Conservation (phyloP, 2,797 vertebrate genomes). For the Dicrostonyx torquatus region DNA sequence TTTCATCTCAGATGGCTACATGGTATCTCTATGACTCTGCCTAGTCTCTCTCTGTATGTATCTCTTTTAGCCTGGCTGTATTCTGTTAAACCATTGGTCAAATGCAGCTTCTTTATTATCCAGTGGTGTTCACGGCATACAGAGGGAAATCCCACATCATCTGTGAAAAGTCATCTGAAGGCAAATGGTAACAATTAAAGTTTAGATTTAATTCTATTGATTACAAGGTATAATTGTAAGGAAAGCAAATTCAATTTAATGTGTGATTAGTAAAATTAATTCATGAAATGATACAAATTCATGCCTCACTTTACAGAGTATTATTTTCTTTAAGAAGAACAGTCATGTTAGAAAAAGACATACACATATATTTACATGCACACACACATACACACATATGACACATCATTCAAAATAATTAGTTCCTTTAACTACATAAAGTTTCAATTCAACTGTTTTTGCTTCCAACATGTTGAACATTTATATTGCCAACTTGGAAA, state of each 20-base stretch:
- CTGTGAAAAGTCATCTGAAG: neutral
- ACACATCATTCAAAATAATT: no score
- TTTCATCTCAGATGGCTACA: no score
- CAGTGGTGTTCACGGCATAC: no score
- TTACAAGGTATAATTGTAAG: neutral
- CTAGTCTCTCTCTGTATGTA: no score
- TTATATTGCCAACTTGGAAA: neutral
- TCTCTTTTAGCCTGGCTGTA: no score
- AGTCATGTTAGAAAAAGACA: neutral
- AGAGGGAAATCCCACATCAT: no score
- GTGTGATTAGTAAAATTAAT: neutral
- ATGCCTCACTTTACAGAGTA: neutral
- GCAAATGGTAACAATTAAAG: neutral
- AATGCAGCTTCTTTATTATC: no score
- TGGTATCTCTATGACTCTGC: no score
- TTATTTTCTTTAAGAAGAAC: neutral
- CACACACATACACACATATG: neutral
- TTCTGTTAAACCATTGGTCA: no score
- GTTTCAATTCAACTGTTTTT: neutral
- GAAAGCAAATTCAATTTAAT: neutral
- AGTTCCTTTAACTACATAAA: neutral
- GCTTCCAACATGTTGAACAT: neutral
- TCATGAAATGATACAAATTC: neutral
- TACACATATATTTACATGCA: neutral
- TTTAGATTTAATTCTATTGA: slow-evolving; percentile 24